phyloP scores from a whole-genome alignment of 2,113 vertebrate genomes.

The Trematomus loennbergii region DNA sequence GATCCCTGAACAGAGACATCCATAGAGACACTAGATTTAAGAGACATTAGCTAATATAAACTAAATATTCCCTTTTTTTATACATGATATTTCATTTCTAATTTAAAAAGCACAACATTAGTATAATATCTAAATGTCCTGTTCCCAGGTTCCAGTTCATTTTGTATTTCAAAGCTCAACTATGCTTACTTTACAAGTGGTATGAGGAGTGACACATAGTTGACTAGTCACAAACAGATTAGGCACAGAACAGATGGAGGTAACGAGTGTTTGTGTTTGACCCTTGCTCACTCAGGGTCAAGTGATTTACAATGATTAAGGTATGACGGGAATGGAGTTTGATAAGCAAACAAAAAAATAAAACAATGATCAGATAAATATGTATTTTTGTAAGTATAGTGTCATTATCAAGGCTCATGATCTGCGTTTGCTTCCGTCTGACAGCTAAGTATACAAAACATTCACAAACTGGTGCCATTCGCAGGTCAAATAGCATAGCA shows the following conservation, averaged over 20 bases:
- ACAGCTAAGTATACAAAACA: background rate
- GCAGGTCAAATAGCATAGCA: background rate
- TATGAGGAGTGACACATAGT: conserved; percentile 44
- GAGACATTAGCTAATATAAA: conserved; percentile 1
- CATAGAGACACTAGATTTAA: background rate
- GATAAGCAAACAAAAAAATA: background rate
- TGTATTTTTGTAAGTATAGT: background rate
- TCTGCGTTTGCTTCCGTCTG: background rate
- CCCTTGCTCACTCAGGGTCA: conserved; percentile 13
- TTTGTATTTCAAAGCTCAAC: conserved; percentile 41
- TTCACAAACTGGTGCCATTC: background rate
- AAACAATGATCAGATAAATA: background rate
- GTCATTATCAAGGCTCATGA: background rate
- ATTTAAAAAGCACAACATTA: conserved; percentile 1
- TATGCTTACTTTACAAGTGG: conserved; percentile 28
- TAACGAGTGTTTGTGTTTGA: conserved; percentile 58
- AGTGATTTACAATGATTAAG: conserved; percentile 46
- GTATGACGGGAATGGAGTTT: conserved; percentile 14
- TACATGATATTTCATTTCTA: conserved; percentile 1
- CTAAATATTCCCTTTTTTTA: background rate
- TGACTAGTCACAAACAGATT: conserved; percentile 39
- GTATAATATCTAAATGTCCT: background rate
- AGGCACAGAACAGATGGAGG: conserved; percentile 31
- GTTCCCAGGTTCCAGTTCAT: conserved; percentile 10
- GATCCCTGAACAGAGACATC: background rate